Evolutionary conservation across 1,140 invertebrate genomes (phyloP).

Genomic region (Sweltsa coloradensis): DNA sequence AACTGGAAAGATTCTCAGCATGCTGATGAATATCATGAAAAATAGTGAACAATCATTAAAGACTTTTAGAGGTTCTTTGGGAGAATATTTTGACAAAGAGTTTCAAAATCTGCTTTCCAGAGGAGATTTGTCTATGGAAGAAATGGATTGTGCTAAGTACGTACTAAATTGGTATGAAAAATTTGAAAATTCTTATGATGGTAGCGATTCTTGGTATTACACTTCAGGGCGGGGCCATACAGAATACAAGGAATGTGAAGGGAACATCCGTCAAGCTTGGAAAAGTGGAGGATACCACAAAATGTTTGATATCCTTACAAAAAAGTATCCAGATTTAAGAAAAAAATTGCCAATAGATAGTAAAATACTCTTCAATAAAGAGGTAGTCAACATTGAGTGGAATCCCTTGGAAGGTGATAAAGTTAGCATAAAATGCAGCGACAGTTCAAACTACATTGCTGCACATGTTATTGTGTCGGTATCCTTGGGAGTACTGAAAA

Average conservation of each 20-base stretch:
- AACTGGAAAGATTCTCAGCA: background rate
- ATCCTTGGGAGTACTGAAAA: conserved; percentile 55
- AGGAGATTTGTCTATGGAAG: background rate
- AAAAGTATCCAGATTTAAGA: conserved; percentile 16
- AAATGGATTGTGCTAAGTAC: conserved; percentile 2
- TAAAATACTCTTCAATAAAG: conserved; percentile 32
- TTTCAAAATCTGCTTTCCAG: background rate
- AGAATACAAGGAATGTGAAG: conserved; percentile 44
- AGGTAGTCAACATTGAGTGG: conserved; percentile 36
- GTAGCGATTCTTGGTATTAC: conserved; percentile 43
- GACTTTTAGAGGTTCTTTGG: conserved; percentile 6
- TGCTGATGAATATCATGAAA: conserved; percentile 2
- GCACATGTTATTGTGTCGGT: conserved; percentile 55
- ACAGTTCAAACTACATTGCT: conserved; percentile 40
- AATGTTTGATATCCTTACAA: conserved; percentile 41
- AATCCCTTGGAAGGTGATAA: conserved; percentile 17
- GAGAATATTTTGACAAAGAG: conserved; percentile 7
- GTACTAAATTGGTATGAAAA: conserved; percentile 25
- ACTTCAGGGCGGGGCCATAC: conserved; percentile 37
- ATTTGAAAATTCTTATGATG: conserved; percentile 32
- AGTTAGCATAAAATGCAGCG: conserved; percentile 35
- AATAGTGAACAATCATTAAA: background rate
- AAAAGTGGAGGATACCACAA: conserved; percentile 42
- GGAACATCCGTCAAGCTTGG: conserved; percentile 44
- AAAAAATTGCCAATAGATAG: conserved; percentile 22